Base-by-base conservation (phyloP, 2,888 invertebrate genomes). In the Rhagonycha lutea region DNA sequence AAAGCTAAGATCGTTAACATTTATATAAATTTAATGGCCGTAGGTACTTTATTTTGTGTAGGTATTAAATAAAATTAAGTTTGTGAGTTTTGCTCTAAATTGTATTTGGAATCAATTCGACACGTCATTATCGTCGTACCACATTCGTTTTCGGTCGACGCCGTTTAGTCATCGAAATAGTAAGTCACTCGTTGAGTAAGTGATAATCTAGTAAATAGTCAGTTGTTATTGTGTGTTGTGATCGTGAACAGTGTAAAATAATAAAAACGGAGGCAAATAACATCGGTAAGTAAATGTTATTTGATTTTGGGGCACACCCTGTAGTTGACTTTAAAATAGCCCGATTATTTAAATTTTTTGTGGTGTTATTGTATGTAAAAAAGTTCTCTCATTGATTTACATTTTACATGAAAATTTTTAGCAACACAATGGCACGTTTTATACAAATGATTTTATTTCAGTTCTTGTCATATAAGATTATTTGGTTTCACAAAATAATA, bases 401-500 rank as follows among this genome's bases (percentile, higher is more conserved):
- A 32, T 32, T 28, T 32, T 32, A 32, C 12, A 32, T n/a, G 47
- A 47, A 47, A 47, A 47, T n/a, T n/a, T 47, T 47, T 5, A 47
- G 47, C 47, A n/a, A 47, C 47, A 47, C 47, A 47, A 24, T 24
- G 12, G 23, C 24, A 65, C 63, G 63, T 65, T 12, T 26, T 65
- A 65, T 65, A 69, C 70, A 70, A 70, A 70, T 47, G 32, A 70
- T 62, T 26, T 70, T 32, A 63, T 71, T 71, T 18, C 32, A 23
- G 47, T 69, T 60, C 69, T 60, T 14, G n/a, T 62, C 29, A 12
- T 10, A 62, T 61, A 74, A 67, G 65, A 47, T 61, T 74, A 71
- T 75, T 75, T 26, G 47, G 71, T 75, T 71, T 75, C 72, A 26
- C 28, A 32, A 10, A 26, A 10, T 32, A 26, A 10, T 32, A 61